Evolutionary conservation across 2,888 invertebrate species (phyloP), one percentile per base, ranked within the genome.

Genomic region (Pachydiplax longipennis): DNA sequence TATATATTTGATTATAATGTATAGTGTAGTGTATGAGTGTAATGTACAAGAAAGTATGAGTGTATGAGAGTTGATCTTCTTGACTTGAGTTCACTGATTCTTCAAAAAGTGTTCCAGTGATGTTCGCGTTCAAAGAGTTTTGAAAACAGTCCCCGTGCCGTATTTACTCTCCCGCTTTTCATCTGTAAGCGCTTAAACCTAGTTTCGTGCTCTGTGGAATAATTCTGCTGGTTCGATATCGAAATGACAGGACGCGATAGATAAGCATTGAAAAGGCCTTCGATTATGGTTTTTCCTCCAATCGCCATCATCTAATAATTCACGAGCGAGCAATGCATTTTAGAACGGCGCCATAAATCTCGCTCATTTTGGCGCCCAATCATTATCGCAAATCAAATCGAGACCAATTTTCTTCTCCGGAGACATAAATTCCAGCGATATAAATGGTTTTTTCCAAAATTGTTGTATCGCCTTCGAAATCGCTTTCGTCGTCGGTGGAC

Each of bases 301-400:
- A 73, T 73, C 73, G 31, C 31, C 13, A 8, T 13, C 31, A 73
- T 73, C 25, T 73, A 25, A 31, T 25, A 25, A 31, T 73, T 73
- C 31, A 73, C 73, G 73, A 31, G 73, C 25, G 31, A 2, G 73
- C 25, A 2, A 73, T 73, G 73, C n/a, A 73, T 73, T 65, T 25
- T 65, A 65, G 8, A 65, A n/a, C 73, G 73, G 73, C 53, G 31
- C 53, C 87, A 87, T 87, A 87, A 87, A 87, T 87, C 87, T 37
- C 87, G 35, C 35, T 31, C 37, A 61, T 87, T 87, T 87, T 65
- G 37, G 65, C 87, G 25, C 65, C n/a, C 40, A 31, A 31, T 65
- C 65, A 87, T 87, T 87, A 87, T 87, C 87, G 61, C 58, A n/a
- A 58, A 65, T 87, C 87, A 87, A 37, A 87, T 87, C 87, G 87